Evolutionary conservation across 1,140 invertebrate genomes (phyloP).

Genomic region (Caenorhabditis brenneri): DNA sequence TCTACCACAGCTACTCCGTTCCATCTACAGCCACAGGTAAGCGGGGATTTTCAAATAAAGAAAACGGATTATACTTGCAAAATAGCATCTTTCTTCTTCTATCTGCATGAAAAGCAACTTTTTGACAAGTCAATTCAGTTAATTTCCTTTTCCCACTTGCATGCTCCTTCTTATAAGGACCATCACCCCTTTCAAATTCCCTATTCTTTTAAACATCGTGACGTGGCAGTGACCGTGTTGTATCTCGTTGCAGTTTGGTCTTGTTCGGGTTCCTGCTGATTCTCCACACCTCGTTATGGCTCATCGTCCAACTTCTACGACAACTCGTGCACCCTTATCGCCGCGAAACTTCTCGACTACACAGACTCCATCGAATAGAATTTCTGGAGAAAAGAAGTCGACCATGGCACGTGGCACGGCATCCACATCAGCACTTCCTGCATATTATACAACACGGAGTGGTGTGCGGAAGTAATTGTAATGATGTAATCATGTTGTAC

Average conservation of each 20-base stretch:
- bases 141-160: constrained; percentile 9
- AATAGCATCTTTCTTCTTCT: neutral
- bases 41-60: too few species aligned
- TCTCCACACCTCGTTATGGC: constrained; percentile 3
- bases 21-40: constrained; percentile 4
- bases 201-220: neutral
- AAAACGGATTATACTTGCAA: too few species aligned
- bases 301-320: neutral
- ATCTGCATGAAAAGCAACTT: neutral
- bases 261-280: constrained; percentile 6
- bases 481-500: neutral
- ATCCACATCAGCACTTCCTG: constrained; percentile 3
- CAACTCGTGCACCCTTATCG: neutral
- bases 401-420: neutral
- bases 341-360: neutral
- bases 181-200: neutral
- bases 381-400: neutral
- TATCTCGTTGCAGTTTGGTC: constrained; percentile 37
- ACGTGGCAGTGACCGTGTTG: constrained; percentile 18
- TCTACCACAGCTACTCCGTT: neutral
- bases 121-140: neutral
- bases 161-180: constrained; percentile 34
- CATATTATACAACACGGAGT: neutral
- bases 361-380: neutral
- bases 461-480: neutral